These are phyloP conservation scores for Lepisosteus oculatus DNA, from an alignment of 2,113 vertebrate species.

Conservation along the genomic window DNA sequence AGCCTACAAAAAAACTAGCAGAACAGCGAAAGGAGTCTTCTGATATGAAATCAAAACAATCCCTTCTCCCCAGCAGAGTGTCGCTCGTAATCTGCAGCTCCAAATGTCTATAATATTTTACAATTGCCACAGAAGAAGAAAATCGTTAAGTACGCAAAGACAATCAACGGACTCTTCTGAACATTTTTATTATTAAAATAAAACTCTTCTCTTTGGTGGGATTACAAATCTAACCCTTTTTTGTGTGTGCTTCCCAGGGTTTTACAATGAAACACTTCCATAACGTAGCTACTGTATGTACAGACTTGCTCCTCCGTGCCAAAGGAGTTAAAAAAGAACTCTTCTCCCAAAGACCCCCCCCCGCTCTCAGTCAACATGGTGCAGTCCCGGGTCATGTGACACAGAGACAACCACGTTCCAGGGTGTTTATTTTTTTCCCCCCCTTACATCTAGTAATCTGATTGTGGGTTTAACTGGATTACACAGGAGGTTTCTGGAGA, in stretches of 20 bases:
- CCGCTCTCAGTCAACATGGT: not conserved
- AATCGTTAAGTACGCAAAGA: not conserved
- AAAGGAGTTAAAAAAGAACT: no score
- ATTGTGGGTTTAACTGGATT: constrained; percentile 25
- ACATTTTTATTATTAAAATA: no score
- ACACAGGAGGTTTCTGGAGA: constrained; percentile 12
- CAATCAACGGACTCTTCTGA: not conserved
- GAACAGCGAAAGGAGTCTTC: not conserved
- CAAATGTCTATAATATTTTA: not conserved
- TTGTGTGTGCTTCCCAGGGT: no score
- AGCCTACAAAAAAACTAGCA: not conserved
- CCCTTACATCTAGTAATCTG: constrained; percentile 16
- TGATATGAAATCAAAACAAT: not conserved
- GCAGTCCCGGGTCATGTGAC: not conserved
- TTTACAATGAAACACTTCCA: no score
- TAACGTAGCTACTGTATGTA: no score
- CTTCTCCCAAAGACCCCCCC: not conserved
- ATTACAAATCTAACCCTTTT: no score
- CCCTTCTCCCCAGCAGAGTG: not conserved
- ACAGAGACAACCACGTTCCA: not conserved
- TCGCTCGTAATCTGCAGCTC: not conserved
- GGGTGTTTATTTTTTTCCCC: constrained; percentile 1
- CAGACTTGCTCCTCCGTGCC: no score
- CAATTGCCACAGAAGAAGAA: not conserved
- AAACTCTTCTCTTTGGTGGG: no score